Conservation (phyloP, 2,797 vertebrate genomes). For the Tamandua tetradactyla region DNA sequence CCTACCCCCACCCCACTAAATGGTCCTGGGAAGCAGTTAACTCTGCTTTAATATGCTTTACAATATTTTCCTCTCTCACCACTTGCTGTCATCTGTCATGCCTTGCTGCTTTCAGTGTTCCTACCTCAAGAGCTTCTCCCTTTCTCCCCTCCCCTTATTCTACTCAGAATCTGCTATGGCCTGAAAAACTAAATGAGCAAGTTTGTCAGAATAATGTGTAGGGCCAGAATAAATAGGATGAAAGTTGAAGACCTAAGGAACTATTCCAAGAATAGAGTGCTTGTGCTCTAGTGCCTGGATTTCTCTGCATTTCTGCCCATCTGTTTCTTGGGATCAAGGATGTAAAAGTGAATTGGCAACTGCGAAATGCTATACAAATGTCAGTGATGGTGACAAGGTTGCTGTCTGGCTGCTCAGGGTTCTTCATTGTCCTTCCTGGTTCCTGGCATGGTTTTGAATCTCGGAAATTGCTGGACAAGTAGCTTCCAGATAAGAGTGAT, state of each 20-base stretch:
- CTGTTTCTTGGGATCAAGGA: background rate
- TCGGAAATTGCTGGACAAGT: background rate
- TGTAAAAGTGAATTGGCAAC: background rate
- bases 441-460: background rate
- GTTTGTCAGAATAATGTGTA: background rate
- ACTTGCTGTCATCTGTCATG: slow-evolving; percentile 34
- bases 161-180: background rate
- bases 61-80: slow-evolving; percentile 22
- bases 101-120: slow-evolving; percentile 6
- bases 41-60: background rate
- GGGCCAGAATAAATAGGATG: background rate
- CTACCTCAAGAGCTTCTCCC: background rate
- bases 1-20: background rate
- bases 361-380: background rate
- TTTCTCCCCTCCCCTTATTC: background rate
- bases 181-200: background rate
- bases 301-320: background rate
- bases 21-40: slow-evolving; percentile 13
- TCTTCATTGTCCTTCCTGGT: background rate
- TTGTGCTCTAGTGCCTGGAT: background rate
- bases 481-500: background rate
- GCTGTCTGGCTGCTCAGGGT: background rate
- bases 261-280: background rate
- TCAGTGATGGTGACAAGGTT: background rate
- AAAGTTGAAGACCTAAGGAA: background rate